Base-by-base conservation (phyloP, 1,140 invertebrate genomes). In the Tetramorium parvispinum region DNA sequence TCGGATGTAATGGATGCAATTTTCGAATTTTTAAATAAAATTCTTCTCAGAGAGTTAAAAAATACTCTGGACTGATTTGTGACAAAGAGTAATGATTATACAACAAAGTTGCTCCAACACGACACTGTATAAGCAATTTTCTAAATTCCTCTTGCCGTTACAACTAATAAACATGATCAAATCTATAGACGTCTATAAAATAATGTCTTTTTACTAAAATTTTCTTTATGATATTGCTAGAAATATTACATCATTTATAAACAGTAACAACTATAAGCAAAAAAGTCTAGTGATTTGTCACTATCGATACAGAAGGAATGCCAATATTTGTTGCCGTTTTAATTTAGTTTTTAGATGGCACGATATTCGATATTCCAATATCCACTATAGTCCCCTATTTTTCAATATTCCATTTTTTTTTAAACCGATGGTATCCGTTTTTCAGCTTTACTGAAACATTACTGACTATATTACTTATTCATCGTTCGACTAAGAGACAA, bases 301-400 rank as follows among this genome's bases (percentile, higher is more conserved):
- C 68, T 70, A 73, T 73, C 66, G 27, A 82, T 73, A 82, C 40
- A 24, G 68, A 46, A 83, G 24, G 27, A 57, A 32, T 59, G 53
- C 53, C 79, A 73, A 83, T 83, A 83, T 83, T 83, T 83, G 68
- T 75, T 55, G 43, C 53, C 51, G 79, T 75, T 83, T 83, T 83
- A 83, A 83, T 83, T 83, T 83, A 59, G 68, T 61, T 83, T 83
- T 83, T 75, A 83, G 68, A 83, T n/a, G 79, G 40, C 24, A 70
- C 40, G 3, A 61, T 49, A 70, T 75, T 75, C 79, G 79, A 83
- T 83, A 83, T 83, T 75, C 79, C 79, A 73, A 83, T 83, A 83
- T 75, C 79, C 68, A 40, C 53, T 43, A 57, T 37, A 55, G 32
- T 57, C 21, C 3, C 37, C 51, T 82, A 55, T 57, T 73, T 73